Conservation (phyloP, 2,797 vertebrate genomes). For the Micromesistius poutassou region DNA sequence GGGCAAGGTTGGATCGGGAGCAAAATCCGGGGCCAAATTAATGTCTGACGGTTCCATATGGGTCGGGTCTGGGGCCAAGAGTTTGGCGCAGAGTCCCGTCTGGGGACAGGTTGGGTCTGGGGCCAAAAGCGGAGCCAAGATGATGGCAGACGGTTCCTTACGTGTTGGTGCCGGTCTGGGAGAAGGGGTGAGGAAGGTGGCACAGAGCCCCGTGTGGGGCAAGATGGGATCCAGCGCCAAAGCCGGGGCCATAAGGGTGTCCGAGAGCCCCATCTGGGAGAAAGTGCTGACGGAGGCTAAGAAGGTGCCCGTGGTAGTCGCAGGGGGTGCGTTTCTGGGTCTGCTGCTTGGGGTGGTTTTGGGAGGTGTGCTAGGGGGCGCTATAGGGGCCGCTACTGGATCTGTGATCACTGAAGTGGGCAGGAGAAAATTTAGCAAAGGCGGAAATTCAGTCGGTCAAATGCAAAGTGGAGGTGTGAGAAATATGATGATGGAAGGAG, state of each 20-base stretch:
- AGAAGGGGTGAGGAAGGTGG: constrained; percentile 54
- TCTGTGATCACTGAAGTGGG: constrained; percentile 61
- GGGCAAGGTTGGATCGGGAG: constrained; percentile 58
- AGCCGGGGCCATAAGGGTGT: constrained; percentile 55
- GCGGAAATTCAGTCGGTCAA: background rate
- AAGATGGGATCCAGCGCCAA: constrained; percentile 59
- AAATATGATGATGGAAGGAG: constrained; percentile 5
- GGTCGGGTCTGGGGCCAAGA: constrained; percentile 56
- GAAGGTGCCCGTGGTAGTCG: constrained; percentile 50
- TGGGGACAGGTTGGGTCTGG: constrained; percentile 60
- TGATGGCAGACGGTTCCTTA: constrained; percentile 46
- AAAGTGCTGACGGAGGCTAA: constrained; percentile 45
- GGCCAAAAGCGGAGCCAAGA: constrained; percentile 55
- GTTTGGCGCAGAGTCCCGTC: constrained; percentile 55
- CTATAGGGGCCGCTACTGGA: constrained; percentile 66
- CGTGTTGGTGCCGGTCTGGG: constrained; percentile 48
- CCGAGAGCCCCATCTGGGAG: constrained; percentile 62
- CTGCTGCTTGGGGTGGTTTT: constrained; percentile 67
- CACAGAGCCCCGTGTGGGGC: constrained; percentile 61
- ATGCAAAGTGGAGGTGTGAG: constrained; percentile 11
- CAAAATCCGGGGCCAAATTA: constrained; percentile 43
- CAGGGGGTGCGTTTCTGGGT: constrained; percentile 56
- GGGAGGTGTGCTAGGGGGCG: constrained; percentile 66
- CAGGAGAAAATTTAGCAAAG: constrained; percentile 54
- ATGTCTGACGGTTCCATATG: constrained; percentile 44